Conservation (phyloP, 2,888 invertebrate species). For the Lepidonotus clava region DNA sequence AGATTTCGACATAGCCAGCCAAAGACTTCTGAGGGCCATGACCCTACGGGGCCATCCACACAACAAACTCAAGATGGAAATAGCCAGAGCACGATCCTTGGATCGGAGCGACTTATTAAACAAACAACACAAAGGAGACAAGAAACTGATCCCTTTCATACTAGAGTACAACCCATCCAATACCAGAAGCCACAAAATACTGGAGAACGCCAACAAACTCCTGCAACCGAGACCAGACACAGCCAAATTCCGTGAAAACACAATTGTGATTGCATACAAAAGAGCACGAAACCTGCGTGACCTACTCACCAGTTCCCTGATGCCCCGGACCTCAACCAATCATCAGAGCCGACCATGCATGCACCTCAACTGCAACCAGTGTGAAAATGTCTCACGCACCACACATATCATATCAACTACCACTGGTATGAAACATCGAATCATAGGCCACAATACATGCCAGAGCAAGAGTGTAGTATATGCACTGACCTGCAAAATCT, state of each 20-base stretch:
- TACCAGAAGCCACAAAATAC: neutral
- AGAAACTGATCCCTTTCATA: neutral
- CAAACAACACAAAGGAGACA: neutral
- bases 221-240: neutral
- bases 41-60: constrained; percentile 10
- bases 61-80: neutral
- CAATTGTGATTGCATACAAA: neutral
- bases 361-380: too few relatives aligned
- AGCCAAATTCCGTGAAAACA: neutral
- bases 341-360: neutral
- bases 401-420: too few relatives aligned
- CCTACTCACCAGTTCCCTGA: neutral
- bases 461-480: too few relatives aligned
- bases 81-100: neutral
- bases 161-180: neutral
- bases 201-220: neutral
- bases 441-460: too few relatives aligned
- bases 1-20: neutral
- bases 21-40: neutral
- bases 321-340: neutral
- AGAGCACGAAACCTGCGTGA: neutral
- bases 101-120: neutral
- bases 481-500: too few relatives aligned
- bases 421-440: too few relatives aligned
- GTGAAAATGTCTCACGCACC: too few relatives aligned